These are phyloP conservation scores for Eurosta solidaginis DNA, from an alignment of 1,140 invertebrate genomes.

Conservation along the genomic window DNA sequence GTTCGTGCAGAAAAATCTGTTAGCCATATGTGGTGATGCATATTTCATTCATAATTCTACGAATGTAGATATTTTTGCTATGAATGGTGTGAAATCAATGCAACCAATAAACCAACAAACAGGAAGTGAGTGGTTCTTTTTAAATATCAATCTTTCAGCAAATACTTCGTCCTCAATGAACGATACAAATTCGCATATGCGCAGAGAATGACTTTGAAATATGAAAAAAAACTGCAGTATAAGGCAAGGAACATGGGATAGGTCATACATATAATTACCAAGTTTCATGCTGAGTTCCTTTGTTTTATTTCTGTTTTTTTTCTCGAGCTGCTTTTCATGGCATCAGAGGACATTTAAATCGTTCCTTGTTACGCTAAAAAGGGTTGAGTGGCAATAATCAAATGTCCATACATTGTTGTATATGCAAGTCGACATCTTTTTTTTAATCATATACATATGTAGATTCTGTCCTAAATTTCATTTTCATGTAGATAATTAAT, in stretches of 20 bases:
- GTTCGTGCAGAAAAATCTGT: background rate
- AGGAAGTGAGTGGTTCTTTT: conserved; percentile 3
- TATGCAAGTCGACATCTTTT: too few relatives aligned
- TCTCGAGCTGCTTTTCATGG: background rate
- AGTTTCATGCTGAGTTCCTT: background rate
- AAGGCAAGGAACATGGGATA: background rate
- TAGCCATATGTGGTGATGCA: background rate
- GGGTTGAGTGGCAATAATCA: background rate
- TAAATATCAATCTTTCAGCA: background rate
- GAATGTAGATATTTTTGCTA: background rate
- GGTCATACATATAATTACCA: background rate
- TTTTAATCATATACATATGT: background rate
- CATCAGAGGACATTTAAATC: background rate
- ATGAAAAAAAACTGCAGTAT: too few relatives aligned
- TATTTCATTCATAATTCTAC: background rate
- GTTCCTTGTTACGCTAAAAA: too few relatives aligned
- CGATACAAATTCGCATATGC: background rate
- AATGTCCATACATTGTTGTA: background rate
- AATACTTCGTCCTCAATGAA: background rate
- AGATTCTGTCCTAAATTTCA: background rate
- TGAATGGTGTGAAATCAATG: background rate
- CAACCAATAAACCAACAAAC: background rate
- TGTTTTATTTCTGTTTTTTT: background rate
- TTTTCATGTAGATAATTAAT: conserved; percentile 2
- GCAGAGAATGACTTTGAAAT: too few relatives aligned